A percentile compares a stretch with the other conserved stretches of the same genome.
Evolutionary conservation across 2,113 vertebrate genomes (phyloP).

Genomic region (Piaya cayana): DNA sequence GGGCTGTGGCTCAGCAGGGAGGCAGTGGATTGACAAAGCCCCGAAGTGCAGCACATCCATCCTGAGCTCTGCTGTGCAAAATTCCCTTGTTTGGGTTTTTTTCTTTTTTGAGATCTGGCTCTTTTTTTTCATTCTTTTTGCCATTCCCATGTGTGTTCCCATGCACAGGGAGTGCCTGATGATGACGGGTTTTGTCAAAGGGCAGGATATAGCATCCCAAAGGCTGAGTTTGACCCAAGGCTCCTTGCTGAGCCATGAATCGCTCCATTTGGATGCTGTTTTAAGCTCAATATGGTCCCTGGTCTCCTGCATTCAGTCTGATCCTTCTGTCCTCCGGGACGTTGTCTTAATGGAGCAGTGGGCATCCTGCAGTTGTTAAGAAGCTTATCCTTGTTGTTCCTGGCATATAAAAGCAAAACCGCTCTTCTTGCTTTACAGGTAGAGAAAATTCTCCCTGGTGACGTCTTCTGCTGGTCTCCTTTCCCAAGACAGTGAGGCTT

Average conservation of each 20-base stretch:
- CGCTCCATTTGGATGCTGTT: neutral
- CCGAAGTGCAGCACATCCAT: neutral
- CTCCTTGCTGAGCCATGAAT: neutral
- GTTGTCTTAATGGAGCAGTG: neutral
- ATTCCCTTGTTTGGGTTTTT: neutral
- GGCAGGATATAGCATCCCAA: neutral
- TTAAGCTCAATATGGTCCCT: neutral
- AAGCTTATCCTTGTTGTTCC: slow-evolving; percentile 6
- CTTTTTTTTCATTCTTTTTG: neutral
- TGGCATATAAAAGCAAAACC: neutral
- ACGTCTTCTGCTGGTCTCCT: neutral
- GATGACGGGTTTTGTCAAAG: neutral
- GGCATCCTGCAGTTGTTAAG: neutral
- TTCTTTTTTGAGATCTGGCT: neutral
- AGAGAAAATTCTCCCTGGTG: neutral
- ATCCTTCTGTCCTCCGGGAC: neutral
- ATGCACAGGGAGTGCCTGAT: neutral
- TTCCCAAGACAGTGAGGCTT: neutral
- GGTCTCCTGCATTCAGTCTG: neutral
- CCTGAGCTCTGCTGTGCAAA: rapidly evolving
- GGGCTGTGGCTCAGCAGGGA: neutral
- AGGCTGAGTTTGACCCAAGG: neutral
- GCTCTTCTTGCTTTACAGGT: neutral
- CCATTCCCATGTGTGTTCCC: neutral
- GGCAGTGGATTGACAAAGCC: neutral